phyloP scores from a whole-genome alignment of 2,888 invertebrate genomes.

The Escarpia spicata region DNA sequence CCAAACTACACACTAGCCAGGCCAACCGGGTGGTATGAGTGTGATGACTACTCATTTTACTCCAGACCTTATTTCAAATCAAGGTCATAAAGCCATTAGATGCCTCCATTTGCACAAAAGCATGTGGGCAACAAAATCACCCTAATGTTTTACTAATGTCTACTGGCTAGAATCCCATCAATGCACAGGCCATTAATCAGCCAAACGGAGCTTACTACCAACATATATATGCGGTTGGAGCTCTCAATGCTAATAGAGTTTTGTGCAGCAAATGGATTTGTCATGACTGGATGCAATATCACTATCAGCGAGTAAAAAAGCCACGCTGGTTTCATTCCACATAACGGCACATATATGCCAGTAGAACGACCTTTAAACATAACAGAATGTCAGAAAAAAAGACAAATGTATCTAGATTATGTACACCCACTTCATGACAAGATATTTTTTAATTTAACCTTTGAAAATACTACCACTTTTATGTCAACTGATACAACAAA shows the following conservation, averaged over 20 bases:
- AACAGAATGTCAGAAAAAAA: background rate
- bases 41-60: background rate
- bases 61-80: background rate
- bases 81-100: conserved; percentile 12
- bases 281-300: background rate
- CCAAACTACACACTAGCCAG: background rate
- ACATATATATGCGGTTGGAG: background rate
- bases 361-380: background rate
- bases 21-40: background rate
- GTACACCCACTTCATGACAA: background rate
- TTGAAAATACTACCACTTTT: background rate
- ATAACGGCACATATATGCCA: background rate
- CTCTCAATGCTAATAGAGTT: conserved; percentile 2
- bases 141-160: conserved; percentile 16
- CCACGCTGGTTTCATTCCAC: background rate
- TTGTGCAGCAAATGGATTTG: background rate
- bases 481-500: background rate
- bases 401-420: background rate
- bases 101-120: background rate
- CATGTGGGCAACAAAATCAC: background rate
- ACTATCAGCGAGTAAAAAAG: background rate
- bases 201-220: background rate
- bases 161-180: background rate
- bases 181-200: background rate
- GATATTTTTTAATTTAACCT: background rate